Base-by-base conservation (phyloP, 2,113 vertebrate species). In the Polypterus bichir region DNA sequence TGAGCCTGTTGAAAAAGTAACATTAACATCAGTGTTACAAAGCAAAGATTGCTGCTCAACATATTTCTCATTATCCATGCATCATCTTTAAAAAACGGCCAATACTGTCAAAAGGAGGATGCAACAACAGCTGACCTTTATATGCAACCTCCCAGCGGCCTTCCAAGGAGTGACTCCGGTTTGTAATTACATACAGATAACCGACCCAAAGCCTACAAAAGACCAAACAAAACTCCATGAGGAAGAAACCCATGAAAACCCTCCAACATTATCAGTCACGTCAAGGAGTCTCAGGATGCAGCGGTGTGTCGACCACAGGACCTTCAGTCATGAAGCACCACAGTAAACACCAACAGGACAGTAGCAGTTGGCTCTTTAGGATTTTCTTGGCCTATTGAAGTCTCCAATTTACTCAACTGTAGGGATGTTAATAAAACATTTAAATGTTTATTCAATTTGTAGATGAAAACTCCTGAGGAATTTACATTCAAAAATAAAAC, bases 131-230 rank as follows among this genome's bases (percentile, higher is more conserved):
- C 77, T 62, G 68, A 96, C 93, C 92, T 92, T 97, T 97, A 69
- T 94, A 92, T 2, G 92, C 91, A 1, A 97, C 94, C 72, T 98
- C 93, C 96, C 96, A 99, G 64, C 81, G 91, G 4, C 96, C 96
- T 78, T 92, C 89, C 59, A 95, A 66, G 4, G 94, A 92, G 73
- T 79, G 86, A 73, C 92, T 99, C 71, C 88, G 86, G 76, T 84
- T 90, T 49, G 95, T 93, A 77, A 99, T 85, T 63, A 98, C 89
- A 68, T 94, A 99, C 66, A 97, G 95, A 81, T 99, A 99, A 7
- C 95, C 96, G 51, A 99, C 95, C 96, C 96, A 99, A 75, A 99
- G 87, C 77, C 96, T 99, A 66, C 1, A 66, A 45, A 4, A 46
- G 46, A 51, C 27, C 27, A 27, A 1, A 27, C 27, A 27, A 27